Evolutionary conservation across 2,888 invertebrate genomes (phyloP), one percentile per base, ranked within the genome.

Genomic region (Hermaeophaga mercurialis): DNA sequence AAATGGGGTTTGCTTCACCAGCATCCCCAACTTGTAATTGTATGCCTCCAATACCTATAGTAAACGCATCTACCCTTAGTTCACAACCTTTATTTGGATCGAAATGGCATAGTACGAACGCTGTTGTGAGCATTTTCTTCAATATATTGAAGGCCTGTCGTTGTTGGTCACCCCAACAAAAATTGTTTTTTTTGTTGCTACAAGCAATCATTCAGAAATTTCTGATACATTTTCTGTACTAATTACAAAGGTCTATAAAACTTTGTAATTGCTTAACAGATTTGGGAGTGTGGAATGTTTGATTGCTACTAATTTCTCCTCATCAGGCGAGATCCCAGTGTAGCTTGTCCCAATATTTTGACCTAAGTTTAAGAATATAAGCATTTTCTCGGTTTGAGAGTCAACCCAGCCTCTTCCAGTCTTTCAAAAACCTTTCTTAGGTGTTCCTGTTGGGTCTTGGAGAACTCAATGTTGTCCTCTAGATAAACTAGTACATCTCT

Each of bases 401-500:
- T 28, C 2, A 28, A 9, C 3, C n/a, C n/a, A 2, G 28, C 28
- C 9, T 28, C 28, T 8, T 9, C 9, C 9, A 28, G 28, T 3
- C 28, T 5, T 8, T 28, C 6, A 9, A 28, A 28, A 9, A 28
- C 28, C 28, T 8, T 28, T 9, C 28, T 8, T 28, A 28, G 9
- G 9, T 28, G 28, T 28, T 28, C 28, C 2, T 28, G 8, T 6
- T 8, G 9, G 6, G 28, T 28, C 9, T 28, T 8, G 3, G 28
- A 28, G n/a, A 44, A 44, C 8, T 26, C 8, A 14, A 44, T 26
- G 8, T 66, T 54, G 47, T 66, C 67, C 19, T 67, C 66, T 31
- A 65, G 12, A 18, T 65, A 66, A 7, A 59, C 45, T 7, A 61
- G 28, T 1, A 44, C 44, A 8, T 26, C 44, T 14, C 8, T 44